Evolutionary conservation across 2,888 invertebrate genomes (phyloP).

Genomic region (Geophilus truncorum): DNA sequence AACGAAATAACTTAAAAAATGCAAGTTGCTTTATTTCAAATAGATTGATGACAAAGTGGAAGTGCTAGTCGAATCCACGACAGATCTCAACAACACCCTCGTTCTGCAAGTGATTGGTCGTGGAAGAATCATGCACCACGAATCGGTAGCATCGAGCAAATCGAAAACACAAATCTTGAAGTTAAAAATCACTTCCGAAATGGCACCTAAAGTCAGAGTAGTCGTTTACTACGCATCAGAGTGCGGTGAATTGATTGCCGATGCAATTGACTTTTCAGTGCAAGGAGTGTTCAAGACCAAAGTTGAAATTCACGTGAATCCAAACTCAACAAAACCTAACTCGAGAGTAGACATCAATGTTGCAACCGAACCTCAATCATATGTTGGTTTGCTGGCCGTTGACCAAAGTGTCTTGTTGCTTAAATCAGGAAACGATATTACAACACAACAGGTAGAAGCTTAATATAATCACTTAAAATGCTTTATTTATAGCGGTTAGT

Average conservation of each 20-base stretch:
- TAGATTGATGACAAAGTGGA: constrained; percentile 39
- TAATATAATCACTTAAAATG: no score
- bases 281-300: constrained; percentile 47
- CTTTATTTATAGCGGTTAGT: no score
- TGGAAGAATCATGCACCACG: constrained; percentile 45
- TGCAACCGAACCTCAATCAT: constrained; percentile 50
- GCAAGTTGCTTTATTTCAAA: no score
- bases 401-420: constrained; percentile 53
- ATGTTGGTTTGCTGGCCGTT: constrained; percentile 51
- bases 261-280: constrained; percentile 52
- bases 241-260: constrained; percentile 51
- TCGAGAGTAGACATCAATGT: constrained; percentile 47
- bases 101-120: constrained; percentile 43
- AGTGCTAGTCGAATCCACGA: constrained; percentile 38
- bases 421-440: constrained; percentile 53
- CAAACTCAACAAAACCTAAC: constrained; percentile 46
- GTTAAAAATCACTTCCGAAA: constrained; percentile 46
- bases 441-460: constrained; percentile 49
- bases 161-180: constrained; percentile 42
- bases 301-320: constrained; percentile 43
- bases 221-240: constrained; percentile 48
- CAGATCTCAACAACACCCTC: constrained; percentile 33
- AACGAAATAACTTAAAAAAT: no score
- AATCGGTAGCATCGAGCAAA: constrained; percentile 42
- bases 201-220: constrained; percentile 48